Evolutionary conservation across 2,797 vertebrate genomes (phyloP).

Genomic region (Propithecus perrieri): DNA sequence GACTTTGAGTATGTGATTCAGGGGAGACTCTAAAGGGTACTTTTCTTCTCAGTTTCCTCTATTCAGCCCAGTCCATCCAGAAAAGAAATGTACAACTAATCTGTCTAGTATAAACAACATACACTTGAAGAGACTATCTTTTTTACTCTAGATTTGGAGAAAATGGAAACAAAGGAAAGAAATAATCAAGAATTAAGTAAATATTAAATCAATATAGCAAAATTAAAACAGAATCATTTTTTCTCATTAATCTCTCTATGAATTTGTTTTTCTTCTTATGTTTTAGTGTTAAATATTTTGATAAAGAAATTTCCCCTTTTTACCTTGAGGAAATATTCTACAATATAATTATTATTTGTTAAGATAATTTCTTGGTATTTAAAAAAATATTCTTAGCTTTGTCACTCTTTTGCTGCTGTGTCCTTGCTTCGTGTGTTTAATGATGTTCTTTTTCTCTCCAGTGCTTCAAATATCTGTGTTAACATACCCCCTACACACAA

Average conservation of each 20-base stretch:
- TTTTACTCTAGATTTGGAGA: neutral
- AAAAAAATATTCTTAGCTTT: neutral
- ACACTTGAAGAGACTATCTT: neutral
- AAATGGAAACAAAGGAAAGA: neutral
- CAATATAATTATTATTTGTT: neutral
- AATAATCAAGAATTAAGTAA: neutral
- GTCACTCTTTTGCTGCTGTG: neutral
- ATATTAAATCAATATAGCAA: neutral
- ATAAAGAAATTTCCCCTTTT: neutral
- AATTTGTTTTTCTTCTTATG: neutral
- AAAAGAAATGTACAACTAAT: neutral
- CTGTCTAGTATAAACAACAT: neutral
- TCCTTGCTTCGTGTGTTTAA: neutral
- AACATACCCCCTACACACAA: neutral
- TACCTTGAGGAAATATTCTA: neutral
- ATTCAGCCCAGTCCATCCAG: neutral
- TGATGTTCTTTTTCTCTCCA: neutral
- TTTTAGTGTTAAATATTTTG: neutral
- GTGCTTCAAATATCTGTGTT: neutral
- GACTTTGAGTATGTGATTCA: neutral
- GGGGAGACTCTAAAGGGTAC: neutral
- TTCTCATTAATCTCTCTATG: neutral
- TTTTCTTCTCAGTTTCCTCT: neutral
- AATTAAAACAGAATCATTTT: neutral
- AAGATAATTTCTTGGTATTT: neutral